Percentiles rank a stretch among this genome's conserved stretches.
phyloP scores from a whole-genome alignment of 2,888 invertebrate species.

The Frankliniella fusca region DNA sequence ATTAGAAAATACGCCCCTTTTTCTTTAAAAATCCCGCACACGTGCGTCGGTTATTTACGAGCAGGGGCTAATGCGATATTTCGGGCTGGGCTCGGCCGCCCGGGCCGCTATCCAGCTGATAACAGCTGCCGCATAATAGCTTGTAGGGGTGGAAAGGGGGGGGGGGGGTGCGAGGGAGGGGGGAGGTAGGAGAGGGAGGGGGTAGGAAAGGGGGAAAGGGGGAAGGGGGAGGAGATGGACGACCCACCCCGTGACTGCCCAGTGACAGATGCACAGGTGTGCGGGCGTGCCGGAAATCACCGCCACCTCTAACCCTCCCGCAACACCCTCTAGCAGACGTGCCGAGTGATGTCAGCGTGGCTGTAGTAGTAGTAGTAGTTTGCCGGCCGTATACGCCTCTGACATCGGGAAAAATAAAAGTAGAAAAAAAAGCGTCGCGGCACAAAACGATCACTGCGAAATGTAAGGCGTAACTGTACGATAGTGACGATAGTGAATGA shows the following conservation, averaged over 20 bases:
- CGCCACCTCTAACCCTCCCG: neutral
- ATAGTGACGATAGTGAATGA: too few species aligned
- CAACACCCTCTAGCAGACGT: neutral
- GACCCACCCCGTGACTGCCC: neutral
- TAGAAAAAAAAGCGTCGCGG: too few species aligned
- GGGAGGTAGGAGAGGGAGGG: neutral
- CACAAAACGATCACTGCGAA: too few species aligned
- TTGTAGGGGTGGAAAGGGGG: neutral
- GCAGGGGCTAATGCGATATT: constrained; percentile 14
- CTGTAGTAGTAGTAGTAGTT: neutral
- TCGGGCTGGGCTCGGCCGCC: neutral
- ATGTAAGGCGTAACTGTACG: too few species aligned
- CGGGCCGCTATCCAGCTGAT: neutral
- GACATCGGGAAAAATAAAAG: too few species aligned
- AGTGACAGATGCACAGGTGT: constrained; percentile 19
- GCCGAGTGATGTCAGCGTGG: neutral
- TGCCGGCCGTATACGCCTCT: too few species aligned
- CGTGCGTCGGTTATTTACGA: neutral
- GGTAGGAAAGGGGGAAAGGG: neutral
- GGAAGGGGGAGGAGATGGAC: too few species aligned
- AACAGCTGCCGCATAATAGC: constrained; percentile 24
- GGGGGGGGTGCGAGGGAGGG: neutral
- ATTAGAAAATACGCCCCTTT: neutral
- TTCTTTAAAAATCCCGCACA: neutral
- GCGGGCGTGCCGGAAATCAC: constrained; percentile 2